Base-by-base conservation (phyloP, 2,113 vertebrate species). In the Gambusia affinis region DNA sequence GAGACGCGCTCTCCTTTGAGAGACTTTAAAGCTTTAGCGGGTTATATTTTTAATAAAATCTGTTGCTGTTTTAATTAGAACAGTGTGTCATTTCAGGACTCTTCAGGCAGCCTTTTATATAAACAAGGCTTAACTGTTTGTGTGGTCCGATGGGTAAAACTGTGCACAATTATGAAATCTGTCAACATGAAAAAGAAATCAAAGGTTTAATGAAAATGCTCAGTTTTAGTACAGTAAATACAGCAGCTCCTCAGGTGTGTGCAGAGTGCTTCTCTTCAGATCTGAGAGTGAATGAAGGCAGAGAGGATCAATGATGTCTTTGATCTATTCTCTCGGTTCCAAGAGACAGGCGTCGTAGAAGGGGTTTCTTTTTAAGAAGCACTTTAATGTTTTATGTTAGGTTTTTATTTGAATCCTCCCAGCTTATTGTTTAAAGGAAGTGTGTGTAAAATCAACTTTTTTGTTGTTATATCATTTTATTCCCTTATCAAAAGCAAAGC, bases 321-420 rank as follows among this genome's bases (percentile, higher is more conserved):
- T 91, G 91, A 92, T 91, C 82, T 82, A 75, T 89, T 92, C 37
- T 82, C 66, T 87, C 22, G 54, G 67, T 81, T 80, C 78, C 54
- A 24, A 76, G 30, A 3, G 35, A 83, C 33, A 73, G 75, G 57
- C 4, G 5, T 0, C 67, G 69, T 67, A 74, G 68, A 70, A 74
- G 42, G 73, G 47, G 54, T 62, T 57, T 57, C 51, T n/a, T 57
- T 65, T 73, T 4, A 31, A 60, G 57, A 31, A 70, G 75, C 62
- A 35, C 64, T 73, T 70, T 33, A 31, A 68, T 73, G 81, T 76
- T 73, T 73, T 22, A 31, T 67, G 63, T 57, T 24, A 2, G 0
- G 24, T 76, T 78, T 77, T 11, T 27, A 24, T 78, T 72, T 80
- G 61, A 57, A 28, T 72, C 39, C 37, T 35, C 63, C 31, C 28